phyloP scores from a whole-genome alignment of 2,888 invertebrate species.

The Tachina grossa region DNA sequence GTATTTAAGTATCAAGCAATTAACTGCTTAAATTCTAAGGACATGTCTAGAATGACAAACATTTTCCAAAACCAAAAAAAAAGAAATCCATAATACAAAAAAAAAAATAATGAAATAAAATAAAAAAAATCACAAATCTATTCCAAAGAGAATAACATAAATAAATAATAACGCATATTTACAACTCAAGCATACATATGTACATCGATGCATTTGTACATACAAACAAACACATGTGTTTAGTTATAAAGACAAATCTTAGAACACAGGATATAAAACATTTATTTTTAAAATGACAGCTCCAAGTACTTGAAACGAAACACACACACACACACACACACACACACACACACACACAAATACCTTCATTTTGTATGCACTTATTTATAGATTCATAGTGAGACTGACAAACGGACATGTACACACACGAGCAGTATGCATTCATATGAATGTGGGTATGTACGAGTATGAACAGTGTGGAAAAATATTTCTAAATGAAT shows the following conservation, averaged over 20 bases:
- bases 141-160: background rate
- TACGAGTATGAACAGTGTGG: background rate
- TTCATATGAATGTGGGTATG: background rate
- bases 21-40: slow-evolving; percentile 10
- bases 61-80: background rate
- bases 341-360: slow-evolving; percentile 7
- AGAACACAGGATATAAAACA: slow-evolving; percentile 63
- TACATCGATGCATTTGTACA: background rate
- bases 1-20: background rate
- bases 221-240: background rate
- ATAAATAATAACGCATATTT: slow-evolving; percentile 16
- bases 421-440: background rate
- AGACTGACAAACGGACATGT: slow-evolving; percentile 32
- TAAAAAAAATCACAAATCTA: background rate
- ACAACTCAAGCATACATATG: background rate
- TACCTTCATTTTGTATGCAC: background rate
- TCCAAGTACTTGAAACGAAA: slow-evolving; percentile 57
- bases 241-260: background rate
- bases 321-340: background rate
- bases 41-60: slow-evolving; percentile 27
- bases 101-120: background rate
- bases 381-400: slow-evolving; percentile 43
- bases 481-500: no score
- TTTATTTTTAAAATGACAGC: slow-evolving; percentile 64
- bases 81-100: background rate